Evolutionary conservation across 1,140 invertebrate genomes (phyloP), one percentile per base, ranked within the genome.

Genomic region (Batillaria attramentaria): DNA sequence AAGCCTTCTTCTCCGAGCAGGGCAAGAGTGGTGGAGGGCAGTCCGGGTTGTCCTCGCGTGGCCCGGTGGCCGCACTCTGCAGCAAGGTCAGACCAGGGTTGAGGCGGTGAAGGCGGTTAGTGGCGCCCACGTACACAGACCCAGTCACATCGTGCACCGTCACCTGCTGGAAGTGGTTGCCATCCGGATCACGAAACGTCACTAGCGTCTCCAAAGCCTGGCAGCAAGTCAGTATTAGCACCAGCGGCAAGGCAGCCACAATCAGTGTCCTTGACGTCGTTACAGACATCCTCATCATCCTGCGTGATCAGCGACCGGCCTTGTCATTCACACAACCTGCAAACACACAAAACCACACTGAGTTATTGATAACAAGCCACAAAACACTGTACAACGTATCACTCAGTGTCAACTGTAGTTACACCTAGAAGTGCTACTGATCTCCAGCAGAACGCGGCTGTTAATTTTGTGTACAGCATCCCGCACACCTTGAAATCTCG

Each of bases 91-190:
- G 92, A 86, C 95, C 94, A 3, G 96, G 94, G n/a, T 96, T 95
- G 10, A 99, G 93, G 91, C 98, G 97, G 90, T 97, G 98, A 57
- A 99, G 93, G 68, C 94, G 93, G 92, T 99, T 99, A 18, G 98
- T 96, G 62, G 96, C 97, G 68, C 97, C 98, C 72, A 99, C 94
- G 92, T 97, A 99, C 16, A 99, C 93, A 60, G 97, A 93, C 43
- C 97, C 97, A 16, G 96, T 97, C 90, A 96, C 95, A 89, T 95
- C 96, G 90, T 98, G 46, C 4, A 84, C 72, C 24, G 81, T 78
- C 66, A 85, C 33, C 39, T 77, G 70, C 66, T 84, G 79, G 39
- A 85, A 73, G 41, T 10, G 60, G 54, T 83, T 66, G 46, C 72
- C 77, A 18, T 80, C 81, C 24, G 83, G 83, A 66, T 84, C 83